phyloP scores from a whole-genome alignment of 2,888 invertebrate species.

The Callinectes sapidus region DNA sequence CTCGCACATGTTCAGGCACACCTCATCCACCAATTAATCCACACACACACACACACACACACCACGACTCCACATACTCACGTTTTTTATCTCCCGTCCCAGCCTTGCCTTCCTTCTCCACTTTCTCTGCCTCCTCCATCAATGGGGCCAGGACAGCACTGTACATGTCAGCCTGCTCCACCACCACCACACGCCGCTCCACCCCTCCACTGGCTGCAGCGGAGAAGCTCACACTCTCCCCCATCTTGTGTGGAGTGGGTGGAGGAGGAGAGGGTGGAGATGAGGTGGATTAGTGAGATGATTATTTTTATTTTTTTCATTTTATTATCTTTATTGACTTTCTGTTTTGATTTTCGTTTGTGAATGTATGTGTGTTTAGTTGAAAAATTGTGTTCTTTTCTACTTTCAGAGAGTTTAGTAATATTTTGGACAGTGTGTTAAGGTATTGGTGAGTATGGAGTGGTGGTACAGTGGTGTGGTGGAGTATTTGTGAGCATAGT shows the following conservation, averaged over 20 bases:
- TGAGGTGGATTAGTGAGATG: neutral
- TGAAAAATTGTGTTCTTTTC: too few species aligned
- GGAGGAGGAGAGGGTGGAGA: neutral
- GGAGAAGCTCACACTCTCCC: conserved; percentile 64
- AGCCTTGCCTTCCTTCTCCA: conserved; percentile 50
- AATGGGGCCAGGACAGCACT: conserved; percentile 76
- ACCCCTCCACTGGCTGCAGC: conserved; percentile 24
- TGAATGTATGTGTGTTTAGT: neutral
- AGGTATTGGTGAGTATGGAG: too few species aligned
- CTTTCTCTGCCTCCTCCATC: conserved; percentile 67
- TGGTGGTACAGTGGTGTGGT: too few species aligned
- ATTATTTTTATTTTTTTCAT: neutral
- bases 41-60: neutral
- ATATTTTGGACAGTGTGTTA: too few species aligned
- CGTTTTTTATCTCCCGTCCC: neutral
- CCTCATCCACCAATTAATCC: neutral
- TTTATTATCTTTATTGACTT: neutral
- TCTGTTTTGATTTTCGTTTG: neutral
- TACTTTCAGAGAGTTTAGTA: too few species aligned
- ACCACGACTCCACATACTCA: neutral
- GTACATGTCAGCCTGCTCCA: conserved; percentile 80
- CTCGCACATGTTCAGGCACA: neutral
- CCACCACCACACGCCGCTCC: conserved; percentile 60
- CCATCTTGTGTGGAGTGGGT: conserved; percentile 54
- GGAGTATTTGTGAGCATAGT: too few species aligned